Conservation (phyloP, 2,888 invertebrate species). For the Xestia xanthographa region DNA sequence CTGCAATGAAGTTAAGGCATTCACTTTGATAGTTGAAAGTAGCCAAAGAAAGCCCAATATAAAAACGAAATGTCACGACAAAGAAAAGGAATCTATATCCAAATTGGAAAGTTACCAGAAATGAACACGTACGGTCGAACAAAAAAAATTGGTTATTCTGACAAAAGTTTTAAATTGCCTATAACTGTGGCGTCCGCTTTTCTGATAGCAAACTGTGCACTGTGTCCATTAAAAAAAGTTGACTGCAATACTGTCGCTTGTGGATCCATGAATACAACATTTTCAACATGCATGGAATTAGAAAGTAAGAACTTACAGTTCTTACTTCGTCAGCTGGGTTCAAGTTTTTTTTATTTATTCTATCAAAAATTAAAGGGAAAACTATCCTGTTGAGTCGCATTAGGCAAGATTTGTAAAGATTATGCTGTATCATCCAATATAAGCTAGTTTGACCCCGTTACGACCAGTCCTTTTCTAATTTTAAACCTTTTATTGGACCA, state of each 20-base stretch:
- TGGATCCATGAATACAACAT: too few species aligned
- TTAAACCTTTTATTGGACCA: not conserved
- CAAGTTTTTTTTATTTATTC: not conserved
- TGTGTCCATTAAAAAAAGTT: not conserved
- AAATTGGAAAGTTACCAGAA: constrained; percentile 50
- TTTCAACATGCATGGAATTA: not conserved
- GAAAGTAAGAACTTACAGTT: not conserved
- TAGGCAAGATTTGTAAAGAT: constrained; percentile 5
- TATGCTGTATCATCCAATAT: constrained; percentile 11
- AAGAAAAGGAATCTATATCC: constrained; percentile 8
- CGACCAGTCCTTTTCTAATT: not conserved
- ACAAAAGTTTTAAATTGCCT: constrained; percentile 18
- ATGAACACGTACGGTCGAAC: not conserved
- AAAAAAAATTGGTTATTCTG: constrained; percentile 13
- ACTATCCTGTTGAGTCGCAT: not conserved
- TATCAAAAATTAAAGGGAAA: not conserved
- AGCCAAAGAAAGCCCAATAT: not conserved
- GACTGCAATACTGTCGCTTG: not conserved
- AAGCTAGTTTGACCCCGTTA: not conserved
- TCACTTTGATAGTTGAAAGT: constrained; percentile 30
- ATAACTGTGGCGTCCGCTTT: constrained; percentile 4
- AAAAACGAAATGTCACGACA: not conserved
- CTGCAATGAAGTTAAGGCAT: constrained; percentile 12
- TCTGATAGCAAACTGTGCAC: not conserved
- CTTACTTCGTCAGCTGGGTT: not conserved